Evolutionary conservation across 2,797 vertebrate species (phyloP).

Genomic region (Erpetoichthys calabaricus): DNA sequence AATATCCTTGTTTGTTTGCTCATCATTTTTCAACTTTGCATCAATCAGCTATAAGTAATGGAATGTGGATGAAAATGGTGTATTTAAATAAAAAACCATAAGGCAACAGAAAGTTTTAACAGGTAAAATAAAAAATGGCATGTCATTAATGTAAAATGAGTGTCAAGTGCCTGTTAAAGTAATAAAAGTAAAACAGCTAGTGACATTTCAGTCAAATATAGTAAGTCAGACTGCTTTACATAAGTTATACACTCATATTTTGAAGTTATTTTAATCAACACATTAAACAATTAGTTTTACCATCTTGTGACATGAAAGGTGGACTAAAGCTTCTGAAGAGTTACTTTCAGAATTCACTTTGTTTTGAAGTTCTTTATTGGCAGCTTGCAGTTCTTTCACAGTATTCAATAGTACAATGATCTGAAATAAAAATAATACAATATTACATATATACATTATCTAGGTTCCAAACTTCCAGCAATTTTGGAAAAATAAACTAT

Average conservation of each 20-base stretch:
- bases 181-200: slow-evolving; percentile 30
- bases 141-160: slow-evolving; percentile 44
- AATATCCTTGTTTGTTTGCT: slow-evolving; percentile 8
- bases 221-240: neutral
- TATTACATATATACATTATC: neutral
- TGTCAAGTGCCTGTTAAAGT: slow-evolving; percentile 34
- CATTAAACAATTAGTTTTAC: slow-evolving; percentile 28
- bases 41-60: slow-evolving; percentile 57
- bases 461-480: too few relatives aligned
- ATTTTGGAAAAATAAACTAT: too few relatives aligned
- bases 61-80: slow-evolving; percentile 64
- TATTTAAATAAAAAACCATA: slow-evolving; percentile 57
- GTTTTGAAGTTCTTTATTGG: slow-evolving; percentile 60
- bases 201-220: neutral
- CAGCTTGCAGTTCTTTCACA: slow-evolving; percentile 50
- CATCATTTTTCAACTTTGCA: slow-evolving; percentile 17
- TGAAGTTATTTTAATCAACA: too few relatives aligned
- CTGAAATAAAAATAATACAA: slow-evolving; percentile 30
- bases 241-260: neutral
- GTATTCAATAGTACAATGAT: slow-evolving; percentile 63
- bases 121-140: slow-evolving; percentile 51
- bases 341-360: slow-evolving; percentile 27
- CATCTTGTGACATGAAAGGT: slow-evolving; percentile 32
- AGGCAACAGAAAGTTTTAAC: slow-evolving; percentile 58
- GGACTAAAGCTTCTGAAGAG: slow-evolving; percentile 22